Base-by-base conservation (phyloP, 92 coral and sea anemone species). In the Anthopleura xanthogrammica region DNA sequence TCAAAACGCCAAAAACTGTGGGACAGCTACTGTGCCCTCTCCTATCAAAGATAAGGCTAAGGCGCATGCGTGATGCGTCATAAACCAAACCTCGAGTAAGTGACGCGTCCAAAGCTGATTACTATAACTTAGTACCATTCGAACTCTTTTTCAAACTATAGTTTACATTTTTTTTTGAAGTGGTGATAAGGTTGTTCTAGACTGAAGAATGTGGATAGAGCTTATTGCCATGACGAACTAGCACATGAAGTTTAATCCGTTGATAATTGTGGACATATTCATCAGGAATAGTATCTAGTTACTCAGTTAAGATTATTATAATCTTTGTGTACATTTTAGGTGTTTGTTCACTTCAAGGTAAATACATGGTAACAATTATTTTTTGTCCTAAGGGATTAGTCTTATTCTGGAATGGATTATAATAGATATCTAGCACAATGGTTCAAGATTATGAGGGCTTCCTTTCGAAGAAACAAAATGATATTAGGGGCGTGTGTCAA, bases 301-400 rank as follows among this genome's bases (percentile, higher is more conserved):
- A 36, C 74, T 12, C 41, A 12, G 74, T 68, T n/a, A 68, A 42
- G 57, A 17, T 42, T 42, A 75, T 20, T 75, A n/a, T 75, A 75
- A 75, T 75, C 78, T 42, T 42, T 75, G 40, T 42, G 78, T 75
- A 75, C 78, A 42, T 42, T 75, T 40, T 41, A 16, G 20, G 5
- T 20, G 74, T 68, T 68, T 75, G 29, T 36, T 75, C 41, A 16
- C 55, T 75, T 75, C 55, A 75, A 42, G 52, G 55, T 75, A 42
- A 77, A 46, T 55, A 77, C 41, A 77, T 46, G 80, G 40, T 52
- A 77, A 77, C 80, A 77, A 77, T 77, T n/a, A 19, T 22, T 52
- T 77, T 77, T 77, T 77, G 80, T 77, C 58, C 43, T n/a, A 20
- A 19, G 64, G 41, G 80, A 77, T 77, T 43, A 46, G 60, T 19